Percentiles rank a stretch among this genome's conserved stretches.
Evolutionary conservation across 2,113 vertebrate genomes (phyloP).

Genomic region (Ceyx melanurus): DNA sequence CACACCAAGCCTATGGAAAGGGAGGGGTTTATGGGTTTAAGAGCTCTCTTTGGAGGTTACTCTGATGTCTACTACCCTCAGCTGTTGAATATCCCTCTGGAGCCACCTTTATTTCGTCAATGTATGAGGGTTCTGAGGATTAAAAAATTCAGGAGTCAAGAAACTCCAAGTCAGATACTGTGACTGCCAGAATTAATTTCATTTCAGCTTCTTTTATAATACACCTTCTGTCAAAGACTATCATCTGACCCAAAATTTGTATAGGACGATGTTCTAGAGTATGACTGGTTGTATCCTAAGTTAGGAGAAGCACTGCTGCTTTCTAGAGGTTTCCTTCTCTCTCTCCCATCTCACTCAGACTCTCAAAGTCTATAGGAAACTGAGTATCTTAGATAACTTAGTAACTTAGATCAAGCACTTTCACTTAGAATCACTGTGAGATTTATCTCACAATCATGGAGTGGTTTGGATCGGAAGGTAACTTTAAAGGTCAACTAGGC

Average conservation of each 20-base stretch:
- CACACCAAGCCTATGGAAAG: not conserved
- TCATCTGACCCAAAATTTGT: not conserved
- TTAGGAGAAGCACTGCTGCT: not conserved
- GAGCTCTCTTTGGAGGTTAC: not conserved
- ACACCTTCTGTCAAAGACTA: not conserved
- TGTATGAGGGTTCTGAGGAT: not conserved
- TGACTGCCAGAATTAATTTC: not conserved
- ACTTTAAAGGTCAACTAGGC: not conserved
- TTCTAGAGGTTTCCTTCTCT: not conserved
- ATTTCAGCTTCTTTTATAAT: not conserved
- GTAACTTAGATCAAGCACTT: not conserved
- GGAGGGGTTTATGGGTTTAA: not conserved
- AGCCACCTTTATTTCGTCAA: not conserved
- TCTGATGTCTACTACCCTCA: not conserved
- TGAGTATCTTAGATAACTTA: not conserved
- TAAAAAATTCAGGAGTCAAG: not conserved
- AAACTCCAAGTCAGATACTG: not conserved
- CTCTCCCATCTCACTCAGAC: no score
- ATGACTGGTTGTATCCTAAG: not conserved
- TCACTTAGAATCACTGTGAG: not conserved
- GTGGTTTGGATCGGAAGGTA: not conserved
- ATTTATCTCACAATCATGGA: not conserved
- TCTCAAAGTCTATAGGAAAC: not conserved
- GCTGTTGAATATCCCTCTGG: rapidly evolving
- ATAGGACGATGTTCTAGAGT: not conserved